Evolutionary conservation across 2,888 invertebrate species (phyloP), one percentile per base, ranked within the genome.

Genomic region (Athalia cordata): DNA sequence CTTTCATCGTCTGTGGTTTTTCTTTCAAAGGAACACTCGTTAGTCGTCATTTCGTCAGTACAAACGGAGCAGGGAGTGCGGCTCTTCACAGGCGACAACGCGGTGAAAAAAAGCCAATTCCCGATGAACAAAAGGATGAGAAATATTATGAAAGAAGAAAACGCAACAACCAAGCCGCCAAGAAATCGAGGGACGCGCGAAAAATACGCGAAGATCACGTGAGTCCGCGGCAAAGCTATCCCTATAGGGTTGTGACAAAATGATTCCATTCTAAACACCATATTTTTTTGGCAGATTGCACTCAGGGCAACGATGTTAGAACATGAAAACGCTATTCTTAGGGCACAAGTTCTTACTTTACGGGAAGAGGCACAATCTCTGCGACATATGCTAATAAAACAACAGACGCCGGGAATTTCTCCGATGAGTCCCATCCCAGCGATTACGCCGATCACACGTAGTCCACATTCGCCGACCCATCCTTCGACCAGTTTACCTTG

Each of bases 151-250:
- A 98, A 89, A 91, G 97, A 65, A 92, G 98, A 79, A 94, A 95
- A 86, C 91, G 97, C 7, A 98, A 98, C 90, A 98, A 98, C 89
- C 94, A 96, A 87, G 98, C 98, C 0, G 98, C 97, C 0, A 98
- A 98, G 90, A 98, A 97, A 89, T 97, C 97, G 0, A 90, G 98
- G 49, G 98, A 98, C 89, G 96, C 97, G 0, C 91, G 98, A 45
- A 95, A 97, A 89, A 93, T 96, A 70, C 91, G 97, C 49, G 97
- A 98, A 88, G 97, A 98, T 89, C 95, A 97, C 90, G 95, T 95
- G 89, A 86, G 85, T 80, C 9, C 29, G 3, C n/a, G 47, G 4
- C 15, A 9, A 29, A n/a, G 52, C 8, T 55, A 29, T 29, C 29
- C 29, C 29, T 29, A 29, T n/a, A n/a, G 0, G 45, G 6, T 45